Evolutionary conservation across 2,113 vertebrate species (phyloP).

Genomic region (Rutilus rutilus): DNA sequence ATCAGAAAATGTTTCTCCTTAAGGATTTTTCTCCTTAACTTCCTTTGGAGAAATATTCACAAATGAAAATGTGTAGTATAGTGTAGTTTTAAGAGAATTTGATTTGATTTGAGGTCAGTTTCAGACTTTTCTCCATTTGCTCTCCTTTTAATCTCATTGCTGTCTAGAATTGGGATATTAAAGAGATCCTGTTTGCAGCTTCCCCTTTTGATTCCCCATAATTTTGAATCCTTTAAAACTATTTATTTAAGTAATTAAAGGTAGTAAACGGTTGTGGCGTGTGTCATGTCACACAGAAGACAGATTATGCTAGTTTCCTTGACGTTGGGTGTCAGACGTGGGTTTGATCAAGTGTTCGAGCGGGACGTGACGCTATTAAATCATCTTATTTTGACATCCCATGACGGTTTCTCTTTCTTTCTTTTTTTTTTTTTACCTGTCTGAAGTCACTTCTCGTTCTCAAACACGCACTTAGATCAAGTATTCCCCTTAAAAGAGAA

Average conservation of each 20-base stretch:
- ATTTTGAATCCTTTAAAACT: constrained; percentile 26
- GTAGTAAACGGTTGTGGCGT: constrained; percentile 40
- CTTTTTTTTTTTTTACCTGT: neutral
- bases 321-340: constrained; percentile 11
- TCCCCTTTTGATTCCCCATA: neutral
- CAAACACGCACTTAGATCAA: neutral
- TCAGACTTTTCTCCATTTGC: neutral
- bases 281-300: constrained; percentile 47
- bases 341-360: constrained; percentile 26
- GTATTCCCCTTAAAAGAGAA: neutral
- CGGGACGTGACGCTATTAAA: constrained; percentile 33
- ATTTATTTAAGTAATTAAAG: constrained; percentile 42
- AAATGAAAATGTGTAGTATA: too few relatives aligned
- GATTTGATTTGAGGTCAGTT: neutral
- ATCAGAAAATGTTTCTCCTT: too few relatives aligned
- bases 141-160: neutral
- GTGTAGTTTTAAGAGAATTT: neutral
- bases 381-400: constrained; percentile 27
- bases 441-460: neutral
- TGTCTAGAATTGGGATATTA: neutral
- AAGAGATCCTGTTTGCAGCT: neutral
- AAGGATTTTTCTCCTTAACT: too few relatives aligned
- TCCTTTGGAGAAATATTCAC: neutral
- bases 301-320: constrained; percentile 35
- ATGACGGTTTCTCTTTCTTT: neutral